These are phyloP conservation scores for Diorhabda elongata DNA, from an alignment of 1,140 invertebrate species.

Conservation along the genomic window DNA sequence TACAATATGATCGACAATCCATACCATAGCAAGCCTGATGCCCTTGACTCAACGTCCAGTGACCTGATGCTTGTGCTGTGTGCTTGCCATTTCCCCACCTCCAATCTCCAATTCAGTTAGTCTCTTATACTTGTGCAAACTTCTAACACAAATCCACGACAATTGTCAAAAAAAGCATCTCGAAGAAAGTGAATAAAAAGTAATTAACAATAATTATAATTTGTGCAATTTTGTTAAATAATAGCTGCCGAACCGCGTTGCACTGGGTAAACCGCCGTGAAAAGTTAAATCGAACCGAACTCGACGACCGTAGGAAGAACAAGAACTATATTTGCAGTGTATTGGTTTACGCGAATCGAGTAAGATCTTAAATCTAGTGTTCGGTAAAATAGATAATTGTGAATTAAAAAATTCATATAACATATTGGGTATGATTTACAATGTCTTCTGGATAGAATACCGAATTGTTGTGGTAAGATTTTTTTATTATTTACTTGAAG, in stretches of 20 bases:
- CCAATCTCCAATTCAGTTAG: constrained; percentile 19
- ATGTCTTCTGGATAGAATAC: constrained; percentile 4
- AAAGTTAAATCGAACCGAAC: too few relatives aligned
- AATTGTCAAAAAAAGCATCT: constrained; percentile 13
- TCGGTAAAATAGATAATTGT: too few relatives aligned
- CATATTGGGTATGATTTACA: constrained; percentile 4
- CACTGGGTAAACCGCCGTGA: too few relatives aligned
- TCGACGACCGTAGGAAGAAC: too few relatives aligned
- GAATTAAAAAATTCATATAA: neutral
- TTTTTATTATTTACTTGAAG: neutral
- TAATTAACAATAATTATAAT: too few relatives aligned
- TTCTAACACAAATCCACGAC: constrained; percentile 11
- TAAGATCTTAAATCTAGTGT: too few relatives aligned
- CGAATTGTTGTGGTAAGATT: constrained; percentile 10
- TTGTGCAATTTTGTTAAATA: too few relatives aligned
- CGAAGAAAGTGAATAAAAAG: neutral
- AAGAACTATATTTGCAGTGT: too few relatives aligned
- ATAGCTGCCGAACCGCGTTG: too few relatives aligned
- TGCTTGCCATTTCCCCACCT: constrained; percentile 35
- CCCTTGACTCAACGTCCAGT: constrained; percentile 43
- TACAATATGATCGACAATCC: constrained; percentile 35
- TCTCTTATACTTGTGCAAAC: constrained; percentile 19
- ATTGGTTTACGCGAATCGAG: too few relatives aligned
- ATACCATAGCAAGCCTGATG: constrained; percentile 33
- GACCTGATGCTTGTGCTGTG: constrained; percentile 34